Evolutionary conservation across 1,140 invertebrate genomes (phyloP).

Genomic region (Wasmannia auropunctata): DNA sequence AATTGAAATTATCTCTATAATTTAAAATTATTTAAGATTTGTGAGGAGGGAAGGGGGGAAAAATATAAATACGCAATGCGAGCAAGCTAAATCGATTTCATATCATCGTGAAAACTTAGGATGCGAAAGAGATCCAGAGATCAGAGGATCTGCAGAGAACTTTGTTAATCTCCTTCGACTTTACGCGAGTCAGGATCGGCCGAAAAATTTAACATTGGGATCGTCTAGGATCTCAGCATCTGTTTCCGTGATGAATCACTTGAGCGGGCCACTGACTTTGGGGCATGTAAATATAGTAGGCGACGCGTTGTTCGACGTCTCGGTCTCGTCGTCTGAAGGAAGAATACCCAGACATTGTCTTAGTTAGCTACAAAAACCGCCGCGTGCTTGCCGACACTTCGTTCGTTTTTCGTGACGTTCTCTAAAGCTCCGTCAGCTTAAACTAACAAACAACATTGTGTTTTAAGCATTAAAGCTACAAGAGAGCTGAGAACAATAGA

Average conservation of each 20-base stretch:
- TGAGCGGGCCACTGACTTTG: conserved; percentile 69
- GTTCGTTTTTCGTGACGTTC: conserved; percentile 67
- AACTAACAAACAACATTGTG: conserved; percentile 28
- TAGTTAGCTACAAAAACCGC: conserved; percentile 66
- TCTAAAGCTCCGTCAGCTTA: conserved; percentile 34
- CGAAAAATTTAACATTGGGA: background rate
- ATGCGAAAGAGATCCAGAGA: background rate
- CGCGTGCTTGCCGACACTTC: conserved; percentile 59
- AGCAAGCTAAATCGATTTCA: background rate
- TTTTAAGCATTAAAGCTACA: conserved; percentile 20
- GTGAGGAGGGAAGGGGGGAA: too few species aligned
- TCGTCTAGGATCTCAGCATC: conserved; percentile 46
- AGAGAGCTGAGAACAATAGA: conserved; percentile 30
- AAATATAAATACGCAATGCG: background rate
- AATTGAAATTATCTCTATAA: too few species aligned
- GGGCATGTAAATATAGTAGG: conserved; percentile 72
- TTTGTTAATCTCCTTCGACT: background rate
- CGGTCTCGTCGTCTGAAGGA: conserved; percentile 46
- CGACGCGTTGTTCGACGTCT: conserved; percentile 62
- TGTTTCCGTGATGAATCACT: conserved; percentile 69
- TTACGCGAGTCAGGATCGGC: background rate
- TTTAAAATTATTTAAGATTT: background rate
- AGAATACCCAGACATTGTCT: conserved; percentile 72
- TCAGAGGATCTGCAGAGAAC: background rate
- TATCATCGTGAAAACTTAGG: background rate